Evolutionary conservation across 2,888 invertebrate genomes (phyloP).

Genomic region (Campoplex capitator): DNA sequence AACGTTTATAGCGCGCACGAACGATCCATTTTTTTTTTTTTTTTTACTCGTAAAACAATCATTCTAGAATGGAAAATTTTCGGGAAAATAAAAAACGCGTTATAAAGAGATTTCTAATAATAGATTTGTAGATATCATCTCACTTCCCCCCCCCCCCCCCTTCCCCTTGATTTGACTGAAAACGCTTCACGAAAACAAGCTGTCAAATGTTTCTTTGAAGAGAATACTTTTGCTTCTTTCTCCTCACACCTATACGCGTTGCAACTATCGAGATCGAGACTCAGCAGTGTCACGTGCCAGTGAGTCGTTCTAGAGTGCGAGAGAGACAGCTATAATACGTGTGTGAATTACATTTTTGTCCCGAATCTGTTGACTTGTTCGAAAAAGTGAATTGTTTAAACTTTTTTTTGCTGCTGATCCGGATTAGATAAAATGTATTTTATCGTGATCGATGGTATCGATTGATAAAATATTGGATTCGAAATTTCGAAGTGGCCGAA

Average conservation of each 20-base stretch:
- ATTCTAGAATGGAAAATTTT: slow-evolving; percentile 33
- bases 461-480: background rate
- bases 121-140: slow-evolving; percentile 12
- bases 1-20: slow-evolving; percentile 1
- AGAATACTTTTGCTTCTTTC: background rate
- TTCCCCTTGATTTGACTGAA: background rate
- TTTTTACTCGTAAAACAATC: background rate
- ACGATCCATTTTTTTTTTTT: background rate
- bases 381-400: background rate
- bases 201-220: slow-evolving; percentile 18
- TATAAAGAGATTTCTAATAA: slow-evolving; percentile 13
- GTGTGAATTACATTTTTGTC: background rate
- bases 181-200: slow-evolving; percentile 5
- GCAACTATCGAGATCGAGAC: background rate
- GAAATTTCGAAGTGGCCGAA: background rate
- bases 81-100: slow-evolving; percentile 25
- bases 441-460: background rate
- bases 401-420: background rate
- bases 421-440: background rate
- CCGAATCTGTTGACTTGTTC: background rate
- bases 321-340: background rate
- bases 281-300: background rate
- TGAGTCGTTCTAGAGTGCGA: background rate
- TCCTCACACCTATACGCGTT: background rate
- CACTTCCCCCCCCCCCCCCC: background rate